Percentiles rank a stretch among this genome's conserved stretches.
Evolutionary conservation across 1,140 invertebrate species (phyloP).

Genomic region (Pseudachorutes palmiensis): DNA sequence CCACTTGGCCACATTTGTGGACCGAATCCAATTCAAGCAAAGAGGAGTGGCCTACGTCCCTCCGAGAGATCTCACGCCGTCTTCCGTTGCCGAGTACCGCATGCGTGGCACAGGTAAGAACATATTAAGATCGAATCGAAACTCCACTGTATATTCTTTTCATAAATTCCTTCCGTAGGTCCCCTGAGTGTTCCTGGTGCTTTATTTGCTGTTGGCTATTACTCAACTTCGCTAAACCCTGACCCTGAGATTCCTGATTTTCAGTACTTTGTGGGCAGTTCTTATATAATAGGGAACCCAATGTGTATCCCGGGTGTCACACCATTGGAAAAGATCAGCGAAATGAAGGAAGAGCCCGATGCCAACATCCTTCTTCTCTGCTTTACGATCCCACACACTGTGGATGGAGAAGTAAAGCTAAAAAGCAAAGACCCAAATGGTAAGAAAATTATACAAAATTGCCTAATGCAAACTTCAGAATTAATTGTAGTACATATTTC

Average conservation of each 20-base stretch:
- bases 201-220: neutral
- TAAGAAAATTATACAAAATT: neutral
- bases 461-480: neutral
- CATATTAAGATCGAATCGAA: neutral
- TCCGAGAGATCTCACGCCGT: conserved; percentile 12
- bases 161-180: neutral
- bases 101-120: conserved; percentile 21
- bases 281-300: neutral
- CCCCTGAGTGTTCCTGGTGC: neutral
- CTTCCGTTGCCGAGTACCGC: conserved; percentile 17
- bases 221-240: neutral
- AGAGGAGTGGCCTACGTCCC: conserved; percentile 8
- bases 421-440: neutral
- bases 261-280: neutral
- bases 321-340: conserved; percentile 68
- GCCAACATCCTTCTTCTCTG: conserved; percentile 57
- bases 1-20: conserved; percentile 39
- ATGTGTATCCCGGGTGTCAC: neutral
- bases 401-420: neutral
- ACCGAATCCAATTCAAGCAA: conserved; percentile 20
- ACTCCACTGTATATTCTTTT: neutral
- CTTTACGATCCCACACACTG: neutral
- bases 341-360: conserved; percentile 66
- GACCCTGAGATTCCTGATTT: neutral
- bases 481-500: neutral